A percentile compares a stretch with the other conserved stretches of the same genome.
Conservation (phyloP, 2,888 invertebrate species). For the Tachina lurida region DNA sequence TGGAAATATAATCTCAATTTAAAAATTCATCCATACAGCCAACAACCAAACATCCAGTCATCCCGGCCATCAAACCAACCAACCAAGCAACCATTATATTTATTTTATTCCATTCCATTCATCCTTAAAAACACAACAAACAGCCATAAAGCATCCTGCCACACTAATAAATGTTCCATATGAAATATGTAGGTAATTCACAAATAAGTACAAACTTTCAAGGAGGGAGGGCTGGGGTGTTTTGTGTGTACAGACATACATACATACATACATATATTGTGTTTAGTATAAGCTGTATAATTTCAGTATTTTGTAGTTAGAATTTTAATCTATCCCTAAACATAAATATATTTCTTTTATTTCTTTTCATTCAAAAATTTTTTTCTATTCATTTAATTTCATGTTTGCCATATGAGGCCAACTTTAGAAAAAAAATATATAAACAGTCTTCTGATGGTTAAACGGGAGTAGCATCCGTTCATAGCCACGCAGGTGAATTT, state of each 20-base stretch:
- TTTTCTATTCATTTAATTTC: conserved; percentile 47
- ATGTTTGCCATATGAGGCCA: conserved; percentile 58
- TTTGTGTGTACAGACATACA: neutral
- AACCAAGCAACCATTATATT: conserved; percentile 40
- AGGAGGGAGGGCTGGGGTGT: neutral
- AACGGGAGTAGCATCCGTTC: conserved; percentile 23
- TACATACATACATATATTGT: neutral
- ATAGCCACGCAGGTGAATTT: conserved; percentile 39
- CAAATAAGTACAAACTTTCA: neutral
- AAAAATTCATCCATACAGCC: conserved; percentile 35
- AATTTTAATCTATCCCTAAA: conserved; percentile 49
- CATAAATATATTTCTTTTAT: conserved; percentile 31
- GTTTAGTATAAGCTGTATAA: conserved; percentile 8
- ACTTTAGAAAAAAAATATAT: conserved; percentile 25
- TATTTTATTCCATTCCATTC: conserved; percentile 47
- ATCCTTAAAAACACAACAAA: conserved; percentile 58
- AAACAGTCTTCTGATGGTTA: neutral
- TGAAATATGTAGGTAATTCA: conserved; percentile 6
- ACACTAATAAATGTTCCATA: conserved; percentile 26
- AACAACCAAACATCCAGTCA: conserved; percentile 1
- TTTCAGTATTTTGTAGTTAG: conserved; percentile 32
- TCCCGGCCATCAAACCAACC: conserved; percentile 17
- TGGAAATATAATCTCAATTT: conserved; percentile 62
- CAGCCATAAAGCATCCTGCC: conserved; percentile 56
- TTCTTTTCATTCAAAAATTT: conserved; percentile 34